Evolutionary conservation across 2,113 vertebrate species (phyloP).

Genomic region (Hydrochoerus hydrochaeris): DNA sequence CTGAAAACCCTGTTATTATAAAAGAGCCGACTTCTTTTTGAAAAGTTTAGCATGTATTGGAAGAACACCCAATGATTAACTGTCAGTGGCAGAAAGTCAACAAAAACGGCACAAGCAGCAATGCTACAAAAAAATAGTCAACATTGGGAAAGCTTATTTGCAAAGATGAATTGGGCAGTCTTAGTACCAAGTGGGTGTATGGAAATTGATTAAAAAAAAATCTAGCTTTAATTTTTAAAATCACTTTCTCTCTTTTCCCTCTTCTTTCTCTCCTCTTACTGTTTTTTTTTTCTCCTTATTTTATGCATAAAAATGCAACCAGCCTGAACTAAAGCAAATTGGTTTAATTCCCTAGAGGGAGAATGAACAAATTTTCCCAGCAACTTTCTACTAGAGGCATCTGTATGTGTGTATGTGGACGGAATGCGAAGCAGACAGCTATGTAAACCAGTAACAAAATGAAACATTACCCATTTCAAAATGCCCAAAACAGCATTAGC

Average conservation of each 20-base stretch:
- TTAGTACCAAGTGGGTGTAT: not conserved
- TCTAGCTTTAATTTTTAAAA: conserved; percentile 71
- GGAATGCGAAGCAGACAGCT: conserved; percentile 75
- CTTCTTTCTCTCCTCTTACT: conserved; percentile 20
- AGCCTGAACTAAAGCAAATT: conserved; percentile 90
- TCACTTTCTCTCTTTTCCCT: conserved; percentile 40
- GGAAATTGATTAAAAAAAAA: conserved; percentile 61
- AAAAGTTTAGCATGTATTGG: not conserved
- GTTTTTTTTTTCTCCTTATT: conserved; percentile 71
- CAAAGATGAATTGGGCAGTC: conserved; percentile 22
- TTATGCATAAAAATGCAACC: conserved; percentile 88
- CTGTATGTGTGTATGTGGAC: conserved; percentile 75
- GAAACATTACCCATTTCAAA: conserved; percentile 78
- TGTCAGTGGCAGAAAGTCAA: conserved; percentile 36
- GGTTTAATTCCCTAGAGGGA: conserved; percentile 86
- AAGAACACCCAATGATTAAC: not conserved
- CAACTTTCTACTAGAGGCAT: conserved; percentile 79
- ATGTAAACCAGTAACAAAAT: conserved; percentile 76
- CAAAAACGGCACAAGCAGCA: not conserved
- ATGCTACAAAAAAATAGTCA: not conserved
- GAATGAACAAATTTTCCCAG: conserved; percentile 85
- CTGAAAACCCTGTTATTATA: conserved; percentile 48
- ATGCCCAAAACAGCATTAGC: conserved; percentile 32
- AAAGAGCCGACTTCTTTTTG: conserved; percentile 42
- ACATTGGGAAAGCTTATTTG: conserved; percentile 4